Evolutionary conservation across 2,113 vertebrate species (phyloP), one percentile per base, ranked within the genome.

Genomic region (Pelodiscus sinensis): DNA sequence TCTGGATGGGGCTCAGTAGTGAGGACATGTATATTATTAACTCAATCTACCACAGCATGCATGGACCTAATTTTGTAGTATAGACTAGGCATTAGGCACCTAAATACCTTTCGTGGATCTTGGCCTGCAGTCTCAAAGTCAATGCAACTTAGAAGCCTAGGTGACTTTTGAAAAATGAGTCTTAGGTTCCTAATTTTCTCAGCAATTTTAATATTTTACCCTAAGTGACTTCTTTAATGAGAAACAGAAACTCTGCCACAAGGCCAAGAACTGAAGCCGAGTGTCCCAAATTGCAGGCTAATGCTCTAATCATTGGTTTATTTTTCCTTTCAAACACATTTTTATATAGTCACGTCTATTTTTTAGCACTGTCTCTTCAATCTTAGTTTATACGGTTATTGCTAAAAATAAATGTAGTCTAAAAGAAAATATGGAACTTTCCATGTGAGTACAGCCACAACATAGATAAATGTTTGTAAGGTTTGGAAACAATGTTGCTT

Each of bases 311-410:
- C 6, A 81, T 1, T 31, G 27, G 60, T 14, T 62, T 44, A 50
- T 3, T 0, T 1, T 31, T 82, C 73, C 1, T 3, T 4, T 1
- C 15, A 57, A 0, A 0, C 5, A 77, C 0, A 16, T 65, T 31
- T 65, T 65, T 65, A 62, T 62, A 62, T 2, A 35, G 3, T 79
- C 84, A 9, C 13, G 80, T 18, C 29, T 1, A 38, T 65, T 50
- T 25, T 14, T 65, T 65, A 68, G 18, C 19, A 55, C 4, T 51
- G 58, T 2, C 7, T 15, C 2, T 24, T 81, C 1, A 3, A 77
- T 5, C 14, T 83, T 90, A 52, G 6, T 65, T 65, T 65, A 31
- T 65, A 31, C 31, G 29, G 29, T 31, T 65, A 65, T 65, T 65
- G 29, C 14, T 65, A 27, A 65, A 65, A 62, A 62, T 29, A 29